phyloP scores from a whole-genome alignment of 2,113 vertebrate genomes.

The Felis catus region DNA sequence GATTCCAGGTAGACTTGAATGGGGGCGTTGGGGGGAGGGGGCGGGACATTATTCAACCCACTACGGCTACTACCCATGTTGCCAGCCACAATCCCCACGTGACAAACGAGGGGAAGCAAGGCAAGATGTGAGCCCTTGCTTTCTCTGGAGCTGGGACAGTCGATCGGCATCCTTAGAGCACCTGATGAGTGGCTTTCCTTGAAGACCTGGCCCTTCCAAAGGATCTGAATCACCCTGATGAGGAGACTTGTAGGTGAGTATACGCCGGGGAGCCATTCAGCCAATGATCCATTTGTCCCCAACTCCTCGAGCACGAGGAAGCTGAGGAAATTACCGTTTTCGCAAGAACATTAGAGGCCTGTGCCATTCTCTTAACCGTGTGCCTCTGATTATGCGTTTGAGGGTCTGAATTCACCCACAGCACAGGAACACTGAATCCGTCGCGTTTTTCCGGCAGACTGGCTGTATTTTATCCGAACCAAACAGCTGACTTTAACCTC shows the following conservation, averaged over 20 bases:
- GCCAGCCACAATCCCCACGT: neutral
- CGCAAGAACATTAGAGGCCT: rapidly evolving
- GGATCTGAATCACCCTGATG: rapidly evolving
- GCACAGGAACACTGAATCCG: neutral
- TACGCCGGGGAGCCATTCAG: rapidly evolving
- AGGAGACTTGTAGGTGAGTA: neutral
- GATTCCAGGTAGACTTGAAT: neutral
- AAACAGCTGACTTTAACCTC: slow-evolving; percentile 43
- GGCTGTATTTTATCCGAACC: slow-evolving; percentile 34
- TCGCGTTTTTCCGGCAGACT: neutral
- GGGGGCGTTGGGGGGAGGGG: neutral
- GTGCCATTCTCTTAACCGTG: neutral
- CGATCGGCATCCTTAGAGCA: rapidly evolving
- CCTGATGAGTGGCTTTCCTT: neutral
- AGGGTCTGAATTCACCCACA: neutral
- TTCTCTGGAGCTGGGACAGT: neutral
- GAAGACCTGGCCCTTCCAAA: neutral
- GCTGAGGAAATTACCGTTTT: neutral
- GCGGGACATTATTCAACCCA: rapidly evolving
- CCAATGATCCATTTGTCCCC: neutral
- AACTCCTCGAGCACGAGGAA: neutral
- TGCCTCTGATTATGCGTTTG: neutral
- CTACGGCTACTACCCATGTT: rapidly evolving
- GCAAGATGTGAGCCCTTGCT: rapidly evolving
- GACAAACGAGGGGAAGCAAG: neutral